Base-by-base conservation (phyloP, 30 jellyfish, hydroid and myxozoan genomes). In the Aurelia coerulea region DNA sequence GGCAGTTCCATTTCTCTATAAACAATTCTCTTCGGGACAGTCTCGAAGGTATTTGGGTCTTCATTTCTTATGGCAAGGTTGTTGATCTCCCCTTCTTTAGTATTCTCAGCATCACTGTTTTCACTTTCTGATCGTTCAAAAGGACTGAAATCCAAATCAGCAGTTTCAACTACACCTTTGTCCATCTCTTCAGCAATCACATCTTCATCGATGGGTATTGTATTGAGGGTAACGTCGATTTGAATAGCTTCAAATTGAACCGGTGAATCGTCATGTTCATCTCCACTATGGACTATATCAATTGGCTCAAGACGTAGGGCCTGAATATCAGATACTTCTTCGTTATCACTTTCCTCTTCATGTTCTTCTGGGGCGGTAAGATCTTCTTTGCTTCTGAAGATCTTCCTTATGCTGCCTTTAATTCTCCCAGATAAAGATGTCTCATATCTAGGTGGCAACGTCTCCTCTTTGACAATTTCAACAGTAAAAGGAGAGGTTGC, bases 271-370 rank as follows among this genome's bases (percentile, higher is more conserved):
- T 60, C 39, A 17, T n/a, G 56, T 60, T 11, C 70, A 60, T 17
- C 37, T 32, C 58, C 87, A 12, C 32, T 34, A 33, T 63, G 2
- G 0, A 29, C 62, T 1, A n/a, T 2, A 46, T 62, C 79, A 46
- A 78, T 29, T 10, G 89, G 76, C 29, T 51, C 69, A 8, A 65
- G 37, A 41, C 37, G 59, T 5, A 78, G 34, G 15, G 89, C 80
- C 6, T 15, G 79, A 8, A 66, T 41, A 78, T 2, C 58, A 42
- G 33, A 78, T 10, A 33, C 32, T 39, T 74, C 73, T 0, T 76
- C 87, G 37, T 63, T 74, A 2, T 32, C 79, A 1, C 16, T 46
- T 16, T 46, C 71, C 23, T 34, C 69, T 60, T 60, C 70, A 17
- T 42, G 63, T 13, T 78, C 80, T 35, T 64, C 51, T 3, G 58